phyloP scores from a whole-genome alignment of 2,797 vertebrate genomes.

The Diplodus puntazzo region DNA sequence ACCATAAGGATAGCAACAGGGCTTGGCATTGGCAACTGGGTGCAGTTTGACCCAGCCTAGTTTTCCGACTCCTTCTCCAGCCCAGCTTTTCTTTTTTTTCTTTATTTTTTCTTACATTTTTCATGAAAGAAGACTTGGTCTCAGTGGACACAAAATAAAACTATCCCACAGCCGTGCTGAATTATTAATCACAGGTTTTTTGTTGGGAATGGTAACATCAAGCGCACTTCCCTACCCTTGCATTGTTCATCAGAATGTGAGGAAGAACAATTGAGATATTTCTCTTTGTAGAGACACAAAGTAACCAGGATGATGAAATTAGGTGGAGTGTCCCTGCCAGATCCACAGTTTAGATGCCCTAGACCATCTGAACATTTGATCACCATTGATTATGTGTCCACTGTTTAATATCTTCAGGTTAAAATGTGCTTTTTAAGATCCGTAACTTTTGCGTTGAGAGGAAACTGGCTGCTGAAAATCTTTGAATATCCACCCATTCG shows the following conservation, averaged over 20 bases:
- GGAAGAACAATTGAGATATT: conserved; percentile 48
- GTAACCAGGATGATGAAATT: conserved; percentile 13
- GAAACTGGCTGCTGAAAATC: conserved; percentile 56
- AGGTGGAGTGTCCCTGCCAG: neutral
- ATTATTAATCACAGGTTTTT: conserved; percentile 82
- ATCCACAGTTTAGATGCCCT: neutral
- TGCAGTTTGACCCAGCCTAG: conserved; percentile 72
- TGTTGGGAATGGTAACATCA: conserved; percentile 76
- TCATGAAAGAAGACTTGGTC: conserved; percentile 78
- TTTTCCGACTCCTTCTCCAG: conserved; percentile 41
- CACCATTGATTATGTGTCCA: neutral
- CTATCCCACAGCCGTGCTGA: conserved; percentile 75
- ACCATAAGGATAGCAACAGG: conserved; percentile 57
- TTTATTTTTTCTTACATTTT: conserved; percentile 62
- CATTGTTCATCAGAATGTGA: conserved; percentile 67
- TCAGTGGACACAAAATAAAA: conserved; percentile 81
- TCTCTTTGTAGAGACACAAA: conserved; percentile 12
- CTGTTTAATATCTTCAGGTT: conserved; percentile 12
- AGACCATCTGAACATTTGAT: conserved; percentile 17
- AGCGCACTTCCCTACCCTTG: conserved; percentile 55
- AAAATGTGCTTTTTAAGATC: conserved; percentile 41
- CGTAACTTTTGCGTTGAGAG: conserved; percentile 39
- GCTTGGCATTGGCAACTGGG: conserved; percentile 56
- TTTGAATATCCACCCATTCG: conserved; percentile 77
- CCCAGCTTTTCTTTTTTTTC: conserved; percentile 20